Evolutionary conservation across 2,888 invertebrate species (phyloP), one percentile per base, ranked within the genome.

Genomic region (Chaetoderma sp.): DNA sequence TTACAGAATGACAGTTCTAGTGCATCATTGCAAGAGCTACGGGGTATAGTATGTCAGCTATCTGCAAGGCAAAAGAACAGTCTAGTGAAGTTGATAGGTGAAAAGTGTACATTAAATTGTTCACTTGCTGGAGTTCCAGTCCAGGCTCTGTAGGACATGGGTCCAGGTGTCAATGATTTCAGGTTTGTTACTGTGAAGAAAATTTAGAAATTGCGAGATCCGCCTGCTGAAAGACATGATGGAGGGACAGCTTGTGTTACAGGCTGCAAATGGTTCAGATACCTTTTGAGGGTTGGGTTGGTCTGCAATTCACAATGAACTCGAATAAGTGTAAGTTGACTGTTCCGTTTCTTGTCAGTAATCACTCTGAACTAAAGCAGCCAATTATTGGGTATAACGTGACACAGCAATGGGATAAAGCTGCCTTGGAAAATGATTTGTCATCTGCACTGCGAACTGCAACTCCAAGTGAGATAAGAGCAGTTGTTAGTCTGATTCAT

Each of bases 201-300:
- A n/a, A n/a, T n/a, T n/a, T n/a, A n/a, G n/a, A n/a, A n/a, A 25
- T 6, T 6, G 28, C 8, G 18, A 25, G 6, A 27, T 50, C 6
- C 6, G 27, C 10, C 50, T 30, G 4, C 25, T 50, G 27, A 8
- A 30, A 27, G 18, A 50, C 21, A 27, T 50, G 27, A 10, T 50
- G 10, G 50, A 50, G 25, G 50, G 28, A 18, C 13, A 50, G 5
- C 18, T 23, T 25, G 8, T 30, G 10, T 13, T 50, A 10, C 27
- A 25, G 10, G 25, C 27, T 13, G 50, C 50, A 25, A 50, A 18
- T 47, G 47, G 47, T 6, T 21, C 10, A 6, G 47, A 50, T 50
- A 27, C 50, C 50, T 5, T 50, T 50, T 25, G 50, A 50, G 21
- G 50, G 50, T 6, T 50, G 50, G 50, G 50, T 50, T 6, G 50